These are phyloP conservation scores for Gisinianus flammeolus DNA, from an alignment of 2,888 invertebrate species.

Conservation along the genomic window DNA sequence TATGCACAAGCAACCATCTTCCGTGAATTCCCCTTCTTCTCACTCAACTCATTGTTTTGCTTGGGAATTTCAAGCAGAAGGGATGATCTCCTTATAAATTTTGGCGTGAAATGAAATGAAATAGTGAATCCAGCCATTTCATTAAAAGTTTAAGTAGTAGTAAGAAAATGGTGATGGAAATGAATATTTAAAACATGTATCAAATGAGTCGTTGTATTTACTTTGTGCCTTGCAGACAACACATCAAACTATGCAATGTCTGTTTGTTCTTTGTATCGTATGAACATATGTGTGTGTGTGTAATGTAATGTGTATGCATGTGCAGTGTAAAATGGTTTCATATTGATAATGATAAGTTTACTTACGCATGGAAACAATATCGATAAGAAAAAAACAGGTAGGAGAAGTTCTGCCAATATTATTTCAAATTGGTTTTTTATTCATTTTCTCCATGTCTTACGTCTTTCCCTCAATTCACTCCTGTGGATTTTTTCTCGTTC, in stretches of 20 bases:
- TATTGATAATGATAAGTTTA: no score
- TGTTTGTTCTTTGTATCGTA: not conserved
- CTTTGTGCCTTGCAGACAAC: no score
- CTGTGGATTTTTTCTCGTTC: not conserved
- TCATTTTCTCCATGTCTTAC: not conserved
- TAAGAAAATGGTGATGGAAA: no score
- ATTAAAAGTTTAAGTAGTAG: no score
- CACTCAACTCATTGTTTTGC: no score
- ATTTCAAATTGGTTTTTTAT: constrained; percentile 12
- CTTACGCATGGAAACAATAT: not conserved
- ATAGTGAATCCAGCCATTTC: no score
- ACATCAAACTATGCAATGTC: not conserved
- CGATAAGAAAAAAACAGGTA: constrained; percentile 23
- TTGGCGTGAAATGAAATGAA: no score
- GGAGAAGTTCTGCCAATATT: constrained; percentile 22
- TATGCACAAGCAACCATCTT: no score
- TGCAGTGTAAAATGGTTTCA: not conserved
- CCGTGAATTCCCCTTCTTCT: no score
- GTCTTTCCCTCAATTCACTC: not conserved
- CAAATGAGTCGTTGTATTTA: not conserved
- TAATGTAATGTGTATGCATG: not conserved
- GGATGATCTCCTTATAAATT: no score
- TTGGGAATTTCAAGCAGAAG: no score
- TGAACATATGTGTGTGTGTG: not conserved
- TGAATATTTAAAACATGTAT: no score